Percentiles rank a stretch among this genome's conserved stretches.
phyloP scores from a whole-genome alignment of 2,888 invertebrate species.

The Tenthredo livida region DNA sequence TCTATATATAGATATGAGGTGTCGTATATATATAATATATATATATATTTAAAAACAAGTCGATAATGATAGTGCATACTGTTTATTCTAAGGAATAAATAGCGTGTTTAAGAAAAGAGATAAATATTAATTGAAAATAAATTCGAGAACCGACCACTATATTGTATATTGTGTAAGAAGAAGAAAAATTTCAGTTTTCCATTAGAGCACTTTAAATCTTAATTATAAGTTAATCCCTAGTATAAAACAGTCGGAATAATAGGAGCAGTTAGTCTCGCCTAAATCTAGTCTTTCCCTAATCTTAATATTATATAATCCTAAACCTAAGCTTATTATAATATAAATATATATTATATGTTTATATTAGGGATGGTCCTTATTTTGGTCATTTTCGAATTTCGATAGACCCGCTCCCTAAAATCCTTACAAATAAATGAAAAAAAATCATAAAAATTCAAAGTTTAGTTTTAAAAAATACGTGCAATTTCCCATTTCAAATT shows the following conservation, averaged over 20 bases:
- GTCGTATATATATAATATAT: too few species aligned
- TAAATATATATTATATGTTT: slow-evolving; percentile 53
- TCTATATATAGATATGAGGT: neutral
- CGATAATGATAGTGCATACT: neutral
- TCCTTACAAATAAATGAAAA: too few species aligned
- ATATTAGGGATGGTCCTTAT: too few species aligned
- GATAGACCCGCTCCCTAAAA: too few species aligned
- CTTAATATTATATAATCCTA: slow-evolving; percentile 63
- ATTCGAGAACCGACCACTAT: slow-evolving; percentile 64
- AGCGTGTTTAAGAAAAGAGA: neutral
- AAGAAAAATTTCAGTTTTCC: slow-evolving; percentile 68
- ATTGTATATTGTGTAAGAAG: slow-evolving; percentile 63
- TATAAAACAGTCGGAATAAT: slow-evolving; percentile 54
- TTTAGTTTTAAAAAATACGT: too few species aligned
- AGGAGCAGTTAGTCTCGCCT: slow-evolving; percentile 67
- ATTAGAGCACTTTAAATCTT: slow-evolving; percentile 63
- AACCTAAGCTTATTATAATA: slow-evolving; percentile 67
- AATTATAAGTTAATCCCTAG: slow-evolving; percentile 27
- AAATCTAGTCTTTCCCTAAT: slow-evolving; percentile 72
- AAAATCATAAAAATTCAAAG: too few species aligned
- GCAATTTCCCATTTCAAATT: too few species aligned
- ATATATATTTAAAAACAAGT: neutral
- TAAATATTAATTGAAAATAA: slow-evolving; percentile 25
- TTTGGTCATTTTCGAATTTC: too few species aligned
- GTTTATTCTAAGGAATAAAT: neutral